Evolutionary conservation across 2,797 vertebrate species (phyloP).

Genomic region (Sebastes aleutianus): DNA sequence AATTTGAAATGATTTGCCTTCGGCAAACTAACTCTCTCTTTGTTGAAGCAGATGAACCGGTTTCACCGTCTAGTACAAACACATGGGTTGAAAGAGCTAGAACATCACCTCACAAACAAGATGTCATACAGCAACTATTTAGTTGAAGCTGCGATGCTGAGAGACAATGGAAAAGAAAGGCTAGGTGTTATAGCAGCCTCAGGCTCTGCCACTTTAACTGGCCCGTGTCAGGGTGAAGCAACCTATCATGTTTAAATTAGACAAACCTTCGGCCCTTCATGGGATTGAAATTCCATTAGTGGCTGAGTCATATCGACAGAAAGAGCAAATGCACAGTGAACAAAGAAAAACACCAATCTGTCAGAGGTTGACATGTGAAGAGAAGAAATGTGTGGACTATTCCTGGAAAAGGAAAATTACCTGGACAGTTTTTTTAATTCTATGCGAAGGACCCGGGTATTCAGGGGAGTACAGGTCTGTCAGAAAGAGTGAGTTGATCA

Average conservation of each 20-base stretch:
- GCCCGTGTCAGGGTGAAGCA: background rate
- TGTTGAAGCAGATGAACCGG: conserved; percentile 51
- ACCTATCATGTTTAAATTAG: background rate
- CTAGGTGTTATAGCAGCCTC: background rate
- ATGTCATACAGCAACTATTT: conserved; percentile 40
- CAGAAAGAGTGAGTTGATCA: conserved; percentile 98
- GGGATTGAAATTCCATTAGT: background rate
- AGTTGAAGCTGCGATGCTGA: background rate
- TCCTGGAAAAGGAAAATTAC: conserved; percentile 62
- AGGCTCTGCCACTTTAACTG: conserved; percentile 7
- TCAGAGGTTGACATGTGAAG: background rate
- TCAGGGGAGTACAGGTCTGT: conserved; percentile 96
- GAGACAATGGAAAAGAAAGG: background rate
- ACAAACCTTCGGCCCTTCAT: background rate
- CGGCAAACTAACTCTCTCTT: background rate
- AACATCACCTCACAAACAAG: conserved; percentile 24
- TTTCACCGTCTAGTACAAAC: conserved; percentile 36
- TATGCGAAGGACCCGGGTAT: conserved; percentile 94
- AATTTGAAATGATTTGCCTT: conserved; percentile 8
- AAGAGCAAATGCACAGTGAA: background rate
- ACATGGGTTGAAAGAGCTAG: conserved; percentile 13
- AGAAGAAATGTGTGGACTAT: conserved; percentile 12
- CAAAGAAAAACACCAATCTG: background rate
- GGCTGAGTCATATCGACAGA: background rate
- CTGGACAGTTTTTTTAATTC: conserved; percentile 98